A percentile compares a stretch with the other conserved stretches of the same genome.
These are phyloP conservation scores for Orchesellides sinensis DNA, from an alignment of 2,888 invertebrate genomes.

Conservation along the genomic window DNA sequence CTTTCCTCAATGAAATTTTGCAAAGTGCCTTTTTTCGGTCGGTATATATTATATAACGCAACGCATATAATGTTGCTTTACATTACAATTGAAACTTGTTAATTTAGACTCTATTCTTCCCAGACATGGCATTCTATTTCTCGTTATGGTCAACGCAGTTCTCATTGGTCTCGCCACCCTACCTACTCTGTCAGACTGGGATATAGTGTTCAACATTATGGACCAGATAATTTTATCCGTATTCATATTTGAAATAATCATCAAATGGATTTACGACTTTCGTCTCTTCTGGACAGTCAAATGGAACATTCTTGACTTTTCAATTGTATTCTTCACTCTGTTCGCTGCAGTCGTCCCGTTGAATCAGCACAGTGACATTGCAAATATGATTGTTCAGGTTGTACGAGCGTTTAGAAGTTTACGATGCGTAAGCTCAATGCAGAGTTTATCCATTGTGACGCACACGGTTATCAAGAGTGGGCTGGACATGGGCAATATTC, in stretches of 20 bases:
- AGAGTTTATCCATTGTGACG: slow-evolving; percentile 71
- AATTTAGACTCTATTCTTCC: no score
- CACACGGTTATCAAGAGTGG: slow-evolving; percentile 74
- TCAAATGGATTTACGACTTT: slow-evolving; percentile 76
- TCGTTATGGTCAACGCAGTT: slow-evolving; percentile 75
- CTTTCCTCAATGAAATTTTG: slow-evolving; percentile 71
- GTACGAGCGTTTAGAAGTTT: slow-evolving; percentile 74
- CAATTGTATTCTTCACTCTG: slow-evolving; percentile 73
- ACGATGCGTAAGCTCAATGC: slow-evolving; percentile 68
- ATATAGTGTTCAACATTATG: slow-evolving; percentile 69
- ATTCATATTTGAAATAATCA: slow-evolving; percentile 75
- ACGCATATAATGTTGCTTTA: neutral
- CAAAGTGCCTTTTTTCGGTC: slow-evolving; percentile 70
- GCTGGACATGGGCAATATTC: slow-evolving; percentile 76
- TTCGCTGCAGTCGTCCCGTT: slow-evolving; percentile 69
- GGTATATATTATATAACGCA: slow-evolving; percentile 24
- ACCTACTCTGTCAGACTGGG: slow-evolving; percentile 58
- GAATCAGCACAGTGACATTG: slow-evolving; percentile 46
- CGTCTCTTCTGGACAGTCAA: slow-evolving; percentile 75
- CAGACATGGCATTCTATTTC: slow-evolving; percentile 70
- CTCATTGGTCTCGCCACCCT: slow-evolving; percentile 75
- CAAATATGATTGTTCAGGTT: slow-evolving; percentile 69
- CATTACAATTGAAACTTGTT: neutral
- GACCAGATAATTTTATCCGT: slow-evolving; percentile 75
- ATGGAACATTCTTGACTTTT: slow-evolving; percentile 76